Conservation (phyloP, 1,140 invertebrate species). For the Chionoecetes opilio region DNA sequence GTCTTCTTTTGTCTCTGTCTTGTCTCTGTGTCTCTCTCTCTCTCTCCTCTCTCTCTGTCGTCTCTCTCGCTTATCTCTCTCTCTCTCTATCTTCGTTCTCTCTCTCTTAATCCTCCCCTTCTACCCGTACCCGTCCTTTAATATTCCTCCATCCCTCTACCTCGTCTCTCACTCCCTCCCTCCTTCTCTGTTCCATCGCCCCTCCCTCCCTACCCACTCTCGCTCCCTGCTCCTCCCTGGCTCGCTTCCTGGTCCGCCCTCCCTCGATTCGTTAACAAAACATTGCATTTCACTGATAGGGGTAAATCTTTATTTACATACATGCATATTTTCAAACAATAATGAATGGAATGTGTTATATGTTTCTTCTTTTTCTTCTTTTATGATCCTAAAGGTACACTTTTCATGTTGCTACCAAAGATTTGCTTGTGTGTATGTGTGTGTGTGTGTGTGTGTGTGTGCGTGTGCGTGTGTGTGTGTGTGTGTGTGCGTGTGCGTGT, state of each 20-base stretch:
- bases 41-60: neutral
- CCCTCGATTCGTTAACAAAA: slow-evolving; percentile 16
- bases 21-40: neutral
- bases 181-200: neutral
- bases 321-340: neutral
- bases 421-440: neutral
- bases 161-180: neutral
- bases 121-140: neutral
- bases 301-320: neutral
- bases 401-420: neutral
- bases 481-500: neutral
- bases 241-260: neutral
- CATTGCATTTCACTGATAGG: neutral
- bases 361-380: neutral
- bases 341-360: neutral
- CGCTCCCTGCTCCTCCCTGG: neutral
- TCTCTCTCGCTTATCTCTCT: neutral
- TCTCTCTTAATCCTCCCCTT: neutral
- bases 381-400: neutral
- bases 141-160: neutral
- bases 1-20: too few relatives aligned
- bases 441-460: slow-evolving; percentile 15
- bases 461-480: neutral
- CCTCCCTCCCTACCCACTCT: neutral
- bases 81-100: neutral